Base-by-base conservation (phyloP, 35 echinoderm and acorn worm species). In the Holothuria glaberrima region DNA sequence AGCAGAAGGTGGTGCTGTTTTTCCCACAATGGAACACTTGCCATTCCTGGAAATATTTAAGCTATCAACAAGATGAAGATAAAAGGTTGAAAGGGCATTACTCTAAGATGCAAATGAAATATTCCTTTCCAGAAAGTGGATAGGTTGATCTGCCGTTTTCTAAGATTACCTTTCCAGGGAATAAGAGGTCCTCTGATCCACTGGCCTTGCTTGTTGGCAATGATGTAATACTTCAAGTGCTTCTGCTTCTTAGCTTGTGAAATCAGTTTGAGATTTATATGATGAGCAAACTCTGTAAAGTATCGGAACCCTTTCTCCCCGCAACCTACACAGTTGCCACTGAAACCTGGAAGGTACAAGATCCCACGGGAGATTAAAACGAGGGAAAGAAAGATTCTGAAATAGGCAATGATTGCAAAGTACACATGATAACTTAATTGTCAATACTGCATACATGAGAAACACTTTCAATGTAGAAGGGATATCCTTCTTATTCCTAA, bases 211-310 rank as follows among this genome's bases (percentile, higher is more conserved):
- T 95, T 98, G 74, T 93, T 95, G 32, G 86, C 30, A 3, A 97
- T 54, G 61, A 98, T 88, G 89, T 98, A 98, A 86, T 98, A 98
- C 89, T 93, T 98, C 31, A 98, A 68, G 68, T 98, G 93, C 71
- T 98, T 98, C 85, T 98, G 93, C 48, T 98, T 98, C 76, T 98
- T 98, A 56, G 96, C 93, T 69, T 98, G 93, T 27, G 96, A 94
- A 6, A 93, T 98, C 36, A 94, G 68, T 89, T 98, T 98, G 48
- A 98, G 86, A 68, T 98, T 98, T 44, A 98, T 94, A 46, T 98
- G 96, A 80, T 98, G 96, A 29, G 96, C 94, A 82, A 98, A 98
- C 62, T 98, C 96, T 32, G 93, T 98, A 76, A 98, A 98, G 59
- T 98, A 98, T 12, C 93, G 93, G 66, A 98, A 98, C 30, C 96